Evolutionary conservation across 2,113 vertebrate species (phyloP).

Genomic region (Crotophaga sulcirostris): DNA sequence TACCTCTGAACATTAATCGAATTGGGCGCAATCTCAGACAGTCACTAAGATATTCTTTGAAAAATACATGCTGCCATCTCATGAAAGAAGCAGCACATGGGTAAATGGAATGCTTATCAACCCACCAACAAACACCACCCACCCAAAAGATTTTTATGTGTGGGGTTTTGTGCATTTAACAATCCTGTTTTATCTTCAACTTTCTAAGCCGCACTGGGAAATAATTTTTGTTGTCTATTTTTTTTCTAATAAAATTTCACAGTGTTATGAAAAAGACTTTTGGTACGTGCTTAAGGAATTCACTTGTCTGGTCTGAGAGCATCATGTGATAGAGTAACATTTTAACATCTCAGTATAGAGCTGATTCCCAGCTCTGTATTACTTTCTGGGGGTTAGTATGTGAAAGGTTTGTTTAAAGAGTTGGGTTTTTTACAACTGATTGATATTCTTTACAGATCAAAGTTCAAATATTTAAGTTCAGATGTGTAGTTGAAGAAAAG

Average conservation of each 20-base stretch:
- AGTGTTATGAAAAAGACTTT: background rate
- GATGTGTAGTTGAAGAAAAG: background rate
- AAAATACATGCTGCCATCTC: background rate
- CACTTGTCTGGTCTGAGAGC: conserved; percentile 1
- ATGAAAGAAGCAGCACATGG: background rate
- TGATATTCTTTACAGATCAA: background rate
- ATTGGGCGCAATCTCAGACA: background rate
- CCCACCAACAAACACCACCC: too few relatives aligned
- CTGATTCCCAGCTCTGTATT: background rate
- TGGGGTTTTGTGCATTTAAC: background rate
- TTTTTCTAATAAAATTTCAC: conserved; percentile 57
- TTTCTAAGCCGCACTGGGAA: background rate
- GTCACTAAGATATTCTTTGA: background rate
- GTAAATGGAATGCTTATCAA: background rate
- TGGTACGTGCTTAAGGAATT: conserved; percentile 66
- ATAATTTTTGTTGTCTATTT: background rate
- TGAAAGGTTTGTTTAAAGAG: background rate
- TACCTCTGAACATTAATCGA: background rate
- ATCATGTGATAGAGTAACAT: background rate
- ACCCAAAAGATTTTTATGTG: fast-evolving
- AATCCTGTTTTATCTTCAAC: background rate
- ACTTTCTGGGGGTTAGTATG: background rate
- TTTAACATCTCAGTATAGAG: background rate
- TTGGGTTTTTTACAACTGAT: background rate
- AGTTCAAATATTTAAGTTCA: background rate